Evolutionary conservation across 2,113 vertebrate genomes (phyloP), one percentile per base, ranked within the genome.

Genomic region (Paracanthobrama guichenoti): DNA sequence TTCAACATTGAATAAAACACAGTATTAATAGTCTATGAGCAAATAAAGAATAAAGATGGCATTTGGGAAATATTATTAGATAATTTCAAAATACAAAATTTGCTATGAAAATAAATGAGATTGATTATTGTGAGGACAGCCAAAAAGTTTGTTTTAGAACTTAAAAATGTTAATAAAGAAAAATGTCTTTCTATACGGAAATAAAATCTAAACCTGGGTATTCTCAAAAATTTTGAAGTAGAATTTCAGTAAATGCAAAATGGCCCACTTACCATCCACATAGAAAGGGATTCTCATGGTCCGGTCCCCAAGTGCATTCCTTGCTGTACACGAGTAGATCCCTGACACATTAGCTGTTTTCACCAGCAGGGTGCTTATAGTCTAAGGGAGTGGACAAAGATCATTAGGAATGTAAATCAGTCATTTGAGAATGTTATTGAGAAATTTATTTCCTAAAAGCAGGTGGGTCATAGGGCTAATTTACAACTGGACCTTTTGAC

Each of bases 261-360:
- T 26, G 42, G 44, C 82, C 71, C 13, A 48, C 86, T 95, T 93
- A 98, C 97, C 94, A 87, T 93, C 92, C 28, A 98, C 92, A 1
- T 93, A 97, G 91, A 97, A 96, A 62, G 91, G 59, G 0, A 92
- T 88, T 35, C 48, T 92, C 79, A 94, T 88, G 77, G 80, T 88
- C 44, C 89, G 93, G 6, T 3, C 35, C 13, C 92, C 95, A 0
- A 85, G 3, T 71, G 90, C 87, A 90, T 97, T 97, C 31, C 79
- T 75, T 42, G 96, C 96, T 86, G 88, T 7, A 2, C 97, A 97
- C 87, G 87, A 90, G 73, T 92, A 97, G 6, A 90, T 78, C 1
- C 97, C 97, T 0, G 97, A 96, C 18, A 92, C 76, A 0, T 85
- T 95, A 1, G 93, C 90, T 10, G 83, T 59, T 73, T 90, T 89